These are phyloP conservation scores for Lasiurus cinereus DNA, from an alignment of 2,113 vertebrate genomes.

Conservation along the genomic window DNA sequence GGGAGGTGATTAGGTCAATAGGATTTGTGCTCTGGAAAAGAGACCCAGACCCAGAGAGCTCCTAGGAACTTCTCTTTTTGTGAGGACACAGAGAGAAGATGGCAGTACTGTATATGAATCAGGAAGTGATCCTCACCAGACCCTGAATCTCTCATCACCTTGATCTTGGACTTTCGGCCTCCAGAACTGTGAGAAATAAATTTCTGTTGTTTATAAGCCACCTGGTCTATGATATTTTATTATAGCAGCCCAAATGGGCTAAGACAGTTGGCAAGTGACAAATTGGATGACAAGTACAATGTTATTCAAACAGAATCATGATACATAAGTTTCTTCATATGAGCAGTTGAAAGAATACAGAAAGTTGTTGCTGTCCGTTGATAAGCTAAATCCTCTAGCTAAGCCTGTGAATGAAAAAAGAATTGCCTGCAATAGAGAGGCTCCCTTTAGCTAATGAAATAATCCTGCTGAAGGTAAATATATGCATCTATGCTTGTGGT, in stretches of 20 bases:
- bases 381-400: slow-evolving; percentile 1
- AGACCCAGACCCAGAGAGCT: background rate
- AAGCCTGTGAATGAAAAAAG: background rate
- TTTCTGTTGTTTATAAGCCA: background rate
- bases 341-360: slow-evolving; percentile 62
- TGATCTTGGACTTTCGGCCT: background rate
- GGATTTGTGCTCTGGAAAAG: background rate
- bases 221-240: background rate
- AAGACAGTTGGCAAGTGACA: slow-evolving; percentile 22
- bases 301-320: slow-evolving; percentile 76
- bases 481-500: background rate
- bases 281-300: slow-evolving; percentile 68
- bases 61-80: background rate
- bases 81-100: background rate
- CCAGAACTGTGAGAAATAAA: background rate
- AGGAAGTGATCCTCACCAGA: background rate
- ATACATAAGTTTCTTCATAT: slow-evolving; percentile 76
- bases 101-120: background rate
- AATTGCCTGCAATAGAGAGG: background rate
- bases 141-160: background rate
- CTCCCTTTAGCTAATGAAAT: slow-evolving; percentile 40
- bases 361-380: slow-evolving; percentile 65
- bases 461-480: slow-evolving; percentile 40
- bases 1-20: background rate
- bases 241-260: background rate